A percentile compares a stretch with the other conserved stretches of the same genome.
These are phyloP conservation scores for Fundulus diaphanus DNA, from an alignment of 2,797 vertebrate genomes.

Conservation along the genomic window DNA sequence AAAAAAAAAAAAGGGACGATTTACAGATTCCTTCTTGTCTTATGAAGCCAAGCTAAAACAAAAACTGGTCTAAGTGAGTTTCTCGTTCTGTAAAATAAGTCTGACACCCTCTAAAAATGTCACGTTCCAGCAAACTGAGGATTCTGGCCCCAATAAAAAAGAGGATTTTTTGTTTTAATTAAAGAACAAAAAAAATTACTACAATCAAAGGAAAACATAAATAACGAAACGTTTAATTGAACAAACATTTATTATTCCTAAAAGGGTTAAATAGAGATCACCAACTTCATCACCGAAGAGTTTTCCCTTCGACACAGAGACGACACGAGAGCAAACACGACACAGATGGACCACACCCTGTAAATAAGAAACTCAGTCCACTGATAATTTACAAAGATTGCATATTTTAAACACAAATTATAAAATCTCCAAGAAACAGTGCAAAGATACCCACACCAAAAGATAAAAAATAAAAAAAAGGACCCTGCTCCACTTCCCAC, in stretches of 20 bases:
- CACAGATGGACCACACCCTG: constrained; percentile 58
- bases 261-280: constrained; percentile 10
- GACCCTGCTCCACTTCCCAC: constrained; percentile 16
- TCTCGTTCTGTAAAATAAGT: no score
- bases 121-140: no score
- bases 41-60: not conserved
- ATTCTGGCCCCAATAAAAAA: not conserved
- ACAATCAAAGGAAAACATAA: not conserved
- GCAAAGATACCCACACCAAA: constrained; percentile 60
- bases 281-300: not conserved
- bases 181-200: not conserved
- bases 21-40: not conserved
- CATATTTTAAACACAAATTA: constrained; percentile 70
- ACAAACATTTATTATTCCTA: constrained; percentile 12
- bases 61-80: not conserved
- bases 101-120: not conserved
- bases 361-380: constrained; percentile 68
- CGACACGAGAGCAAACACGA: constrained; percentile 2
- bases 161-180: not conserved
- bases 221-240: not conserved
- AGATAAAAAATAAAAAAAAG: constrained; percentile 39
- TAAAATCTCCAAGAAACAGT: constrained; percentile 70
- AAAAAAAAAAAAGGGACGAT: no score
- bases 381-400: constrained; percentile 71
- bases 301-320: constrained; percentile 5